A percentile compares a stretch with the other conserved stretches of the same genome.
Conservation (phyloP, 2,797 vertebrate genomes). For the Ctenopoma multispine region DNA sequence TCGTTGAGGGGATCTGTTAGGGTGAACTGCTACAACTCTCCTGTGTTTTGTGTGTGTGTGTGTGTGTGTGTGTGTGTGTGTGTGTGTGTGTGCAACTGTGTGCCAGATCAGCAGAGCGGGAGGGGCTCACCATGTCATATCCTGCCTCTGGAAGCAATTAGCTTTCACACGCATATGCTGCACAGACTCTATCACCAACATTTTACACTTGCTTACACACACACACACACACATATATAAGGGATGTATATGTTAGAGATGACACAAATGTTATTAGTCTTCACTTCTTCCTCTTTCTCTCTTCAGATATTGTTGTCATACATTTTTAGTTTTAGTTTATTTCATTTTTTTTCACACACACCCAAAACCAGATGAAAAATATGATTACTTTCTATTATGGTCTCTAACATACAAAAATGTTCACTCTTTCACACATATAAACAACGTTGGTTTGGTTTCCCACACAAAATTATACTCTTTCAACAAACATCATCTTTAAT, state of each 20-base stretch:
- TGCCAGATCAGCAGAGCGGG: slow-evolving; percentile 77
- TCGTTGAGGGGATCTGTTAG: slow-evolving; percentile 62
- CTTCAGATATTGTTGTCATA: not conserved
- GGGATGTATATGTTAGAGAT: not conserved
- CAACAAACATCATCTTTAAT: slow-evolving; percentile 16
- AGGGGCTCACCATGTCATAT: slow-evolving; percentile 74
- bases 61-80: slow-evolving; percentile 54
- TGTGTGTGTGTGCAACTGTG: slow-evolving; percentile 45
- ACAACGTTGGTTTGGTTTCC: slow-evolving; percentile 5
- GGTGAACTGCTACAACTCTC: slow-evolving; percentile 68
- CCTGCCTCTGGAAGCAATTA: slow-evolving; percentile 83
- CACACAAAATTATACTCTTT: slow-evolving; percentile 14
- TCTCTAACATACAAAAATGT: not conserved
- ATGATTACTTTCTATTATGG: not conserved
- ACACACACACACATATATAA: not conserved
- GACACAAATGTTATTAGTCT: not conserved
- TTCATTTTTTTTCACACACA: not conserved
- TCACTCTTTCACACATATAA: not conserved
- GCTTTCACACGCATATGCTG: slow-evolving; percentile 76
- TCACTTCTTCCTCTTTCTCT: not conserved
- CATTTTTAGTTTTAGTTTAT: slow-evolving; percentile 4
- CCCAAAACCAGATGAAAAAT: not conserved
- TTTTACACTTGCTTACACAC: slow-evolving; percentile 17
- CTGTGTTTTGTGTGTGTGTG: slow-evolving; percentile 52
- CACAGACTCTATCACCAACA: slow-evolving; percentile 40